phyloP scores from a whole-genome alignment of 2,113 vertebrate genomes.

The Trichomycterus rosablanca region DNA sequence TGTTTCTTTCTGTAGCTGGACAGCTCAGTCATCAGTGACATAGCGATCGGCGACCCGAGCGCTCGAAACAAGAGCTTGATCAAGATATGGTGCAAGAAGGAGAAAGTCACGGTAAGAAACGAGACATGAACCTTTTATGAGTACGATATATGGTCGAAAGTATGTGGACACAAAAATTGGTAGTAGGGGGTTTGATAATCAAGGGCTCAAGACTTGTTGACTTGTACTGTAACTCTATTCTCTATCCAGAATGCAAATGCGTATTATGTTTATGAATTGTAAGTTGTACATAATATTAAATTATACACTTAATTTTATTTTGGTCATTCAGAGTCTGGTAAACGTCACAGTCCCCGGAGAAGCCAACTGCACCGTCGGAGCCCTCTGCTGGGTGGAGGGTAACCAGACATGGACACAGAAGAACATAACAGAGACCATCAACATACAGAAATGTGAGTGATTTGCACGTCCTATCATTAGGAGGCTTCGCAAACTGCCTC shows the following conservation, averaged over 20 bases:
- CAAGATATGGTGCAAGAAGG: conserved; percentile 80
- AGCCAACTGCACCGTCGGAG: conserved; percentile 65
- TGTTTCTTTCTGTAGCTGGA: conserved; percentile 73
- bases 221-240: no score
- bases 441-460: conserved; percentile 79
- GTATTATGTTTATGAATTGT: no score
- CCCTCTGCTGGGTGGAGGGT: conserved; percentile 69
- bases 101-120: conserved; percentile 68
- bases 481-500: conserved; percentile 35
- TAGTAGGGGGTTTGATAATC: no score
- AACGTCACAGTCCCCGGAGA: conserved; percentile 69
- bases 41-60: conserved; percentile 72
- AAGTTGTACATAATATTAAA: background rate
- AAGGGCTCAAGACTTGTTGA: no score
- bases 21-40: conserved; percentile 79
- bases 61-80: conserved; percentile 87
- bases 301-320: background rate
- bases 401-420: conserved; percentile 62
- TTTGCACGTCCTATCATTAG: background rate
- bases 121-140: background rate
- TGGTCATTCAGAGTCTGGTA: conserved; percentile 63
- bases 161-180: no score
- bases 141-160: no score
- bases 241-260: no score
- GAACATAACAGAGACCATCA: conserved; percentile 64